phyloP scores from a whole-genome alignment of 2,888 invertebrate genomes.

The Alitta virens region DNA sequence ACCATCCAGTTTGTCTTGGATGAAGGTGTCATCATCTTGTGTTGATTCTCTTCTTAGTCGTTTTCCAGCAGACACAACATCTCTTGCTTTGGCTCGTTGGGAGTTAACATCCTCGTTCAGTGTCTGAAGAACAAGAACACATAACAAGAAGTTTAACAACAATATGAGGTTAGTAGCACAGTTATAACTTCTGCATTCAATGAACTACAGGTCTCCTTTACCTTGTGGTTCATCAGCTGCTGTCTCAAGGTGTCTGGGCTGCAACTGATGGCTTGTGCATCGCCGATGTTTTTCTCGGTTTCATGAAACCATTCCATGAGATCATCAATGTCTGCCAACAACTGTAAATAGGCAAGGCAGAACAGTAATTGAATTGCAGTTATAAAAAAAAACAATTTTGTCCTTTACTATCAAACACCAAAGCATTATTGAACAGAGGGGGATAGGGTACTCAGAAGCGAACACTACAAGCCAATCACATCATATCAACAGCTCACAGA shows the following conservation, averaged over 20 bases:
- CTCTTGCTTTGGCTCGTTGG: constrained; percentile 86
- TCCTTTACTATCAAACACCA: too few relatives aligned
- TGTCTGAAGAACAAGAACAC: constrained; percentile 58
- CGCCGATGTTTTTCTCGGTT: constrained; percentile 78
- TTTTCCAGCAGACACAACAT: constrained; percentile 87
- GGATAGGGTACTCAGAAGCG: too few relatives aligned
- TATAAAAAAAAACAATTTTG: too few relatives aligned
- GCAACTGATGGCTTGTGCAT: constrained; percentile 83
- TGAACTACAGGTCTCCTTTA: constrained; percentile 24
- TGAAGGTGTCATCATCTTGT: constrained; percentile 72
- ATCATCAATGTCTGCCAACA: constrained; percentile 91
- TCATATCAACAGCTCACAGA: too few relatives aligned
- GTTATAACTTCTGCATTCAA: too few relatives aligned
- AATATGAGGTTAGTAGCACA: too few relatives aligned
- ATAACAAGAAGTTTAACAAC: too few relatives aligned
- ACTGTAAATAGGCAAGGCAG: constrained; percentile 64
- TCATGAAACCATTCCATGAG: constrained; percentile 94
- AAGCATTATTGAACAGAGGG: too few relatives aligned
- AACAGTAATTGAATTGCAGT: too few relatives aligned
- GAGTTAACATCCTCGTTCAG: constrained; percentile 93
- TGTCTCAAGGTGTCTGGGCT: constrained; percentile 82
- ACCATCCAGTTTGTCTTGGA: constrained; percentile 89
- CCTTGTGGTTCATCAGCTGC: constrained; percentile 86
- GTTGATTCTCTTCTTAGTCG: constrained; percentile 73
- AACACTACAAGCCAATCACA: too few relatives aligned